Base-by-base conservation (phyloP, 2,113 vertebrate genomes). In the Otocyon megalotis region DNA sequence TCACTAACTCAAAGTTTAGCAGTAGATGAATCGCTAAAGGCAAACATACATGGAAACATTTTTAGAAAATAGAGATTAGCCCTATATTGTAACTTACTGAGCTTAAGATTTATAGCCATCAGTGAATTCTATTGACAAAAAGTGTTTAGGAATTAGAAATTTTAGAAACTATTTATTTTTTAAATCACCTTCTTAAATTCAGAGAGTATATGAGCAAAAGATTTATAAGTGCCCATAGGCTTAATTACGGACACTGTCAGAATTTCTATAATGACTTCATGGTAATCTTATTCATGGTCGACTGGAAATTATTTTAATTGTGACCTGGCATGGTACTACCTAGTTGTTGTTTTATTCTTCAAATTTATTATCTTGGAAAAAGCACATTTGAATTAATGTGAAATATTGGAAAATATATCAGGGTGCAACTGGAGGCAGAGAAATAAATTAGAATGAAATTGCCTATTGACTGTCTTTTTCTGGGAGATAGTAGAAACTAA, bases 401-500 rank as follows among this genome's bases (percentile, higher is more conserved):
- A 92, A 95, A 72, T 89, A 93, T 56, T 94, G 79, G 85, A 74
- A 97, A 95, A 83, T 94, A 87, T 71, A 96, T 90, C 69, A 94
- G 65, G 53, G 32, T 89, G 22, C 48, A 96, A 84, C 58, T 92
- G 13, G 69, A 93, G 26, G 50, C 26, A 89, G 67, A 97, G 22
- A 67, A 65, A 95, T 94, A 96, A 94, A 94, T 93, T 91, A 95
- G 50, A 95, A 93, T 80, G 80, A 98, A 95, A 97, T 88, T 96
- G 69, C 19, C 62, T 94, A 69, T 95, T 85, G 22, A 95, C 53
- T 92, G 12, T 76, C 12, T 69, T 17, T 87, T 91, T 86, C 48
- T 82, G 35, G 8, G 65, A 89, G 72, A 76, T 10, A 82, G 30
- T 13, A 35, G 6, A 86, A 20, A 15, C 10, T 87, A 92, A 80